Evolutionary conservation across 2,888 invertebrate species (phyloP), one percentile per base, ranked within the genome.

Genomic region (Perdita meconis): DNA sequence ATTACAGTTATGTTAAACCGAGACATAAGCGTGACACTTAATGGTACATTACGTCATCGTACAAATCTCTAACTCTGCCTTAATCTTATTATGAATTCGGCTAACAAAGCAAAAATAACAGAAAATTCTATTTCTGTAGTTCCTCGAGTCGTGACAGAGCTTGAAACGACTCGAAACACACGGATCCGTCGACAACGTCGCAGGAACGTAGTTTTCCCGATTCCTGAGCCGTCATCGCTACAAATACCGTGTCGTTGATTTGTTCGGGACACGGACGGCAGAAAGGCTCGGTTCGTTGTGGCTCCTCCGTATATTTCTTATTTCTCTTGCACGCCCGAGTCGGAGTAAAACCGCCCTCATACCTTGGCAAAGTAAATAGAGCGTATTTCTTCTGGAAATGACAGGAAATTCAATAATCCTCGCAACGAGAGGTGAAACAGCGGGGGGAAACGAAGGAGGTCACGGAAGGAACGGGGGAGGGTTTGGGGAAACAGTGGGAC

Each of bases 361-460:
- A 75, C 80, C 72, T 34, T 63, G 65, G 68, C 74, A 83, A 77
- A 89, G 89, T 90, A 90, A 90, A 90, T 90, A 89, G 88, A 89
- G 87, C 89, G 88, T 86, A 90, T 90, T 90, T 91, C 91, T 90
- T 91, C 91, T 90, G 90, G 89, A 88, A 89, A 89, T 91, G 90
- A 91, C 91, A 89, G 89, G 85, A 91, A 91, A 91, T 89, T 91
- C 91, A 90, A 91, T 91, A 91, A 91, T 90, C 89, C 86, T 87
- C 82, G 86, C 86, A 87, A 88, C 85, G 86, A 85, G 77, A 84
- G 65, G 75, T 71, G 73, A 80, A 84, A 72, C 71, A 74, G 71
- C 57, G 64, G 64, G 66, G 63, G 55, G 57, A 55, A 63, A 44
- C 13, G 55, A 69, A 68, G 60, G 57, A 57, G 71, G 36, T 55